A percentile compares a stretch with the other conserved stretches of the same genome.
Conservation (phyloP, 2,797 vertebrate species). For the Vultur gryphus region DNA sequence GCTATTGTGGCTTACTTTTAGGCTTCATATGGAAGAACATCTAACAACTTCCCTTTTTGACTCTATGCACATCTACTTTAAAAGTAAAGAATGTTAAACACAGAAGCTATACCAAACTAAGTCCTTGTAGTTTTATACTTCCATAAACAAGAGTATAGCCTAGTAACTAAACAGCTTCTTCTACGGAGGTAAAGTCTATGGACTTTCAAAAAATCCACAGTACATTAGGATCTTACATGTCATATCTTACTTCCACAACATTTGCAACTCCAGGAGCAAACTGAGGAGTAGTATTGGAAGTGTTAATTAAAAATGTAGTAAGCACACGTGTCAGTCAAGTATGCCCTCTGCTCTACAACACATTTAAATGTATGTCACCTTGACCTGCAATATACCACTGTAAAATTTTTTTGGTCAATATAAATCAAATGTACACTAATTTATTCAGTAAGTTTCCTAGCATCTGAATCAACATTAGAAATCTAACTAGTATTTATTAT, state of each 20-base stretch:
- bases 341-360: constrained; percentile 66
- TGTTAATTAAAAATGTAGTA: constrained; percentile 74
- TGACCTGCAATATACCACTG: constrained; percentile 73
- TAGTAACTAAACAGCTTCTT: neutral
- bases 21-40: neutral
- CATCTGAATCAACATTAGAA: constrained; percentile 81
- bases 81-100: neutral
- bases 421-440: constrained; percentile 77
- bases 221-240: neutral
- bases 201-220: neutral
- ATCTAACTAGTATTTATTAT: constrained; percentile 80
- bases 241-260: constrained; percentile 9
- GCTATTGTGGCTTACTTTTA: neutral
- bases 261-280: constrained; percentile 36
- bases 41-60: neutral
- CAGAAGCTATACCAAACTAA: neutral
- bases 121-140: neutral
- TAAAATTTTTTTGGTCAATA: constrained; percentile 77
- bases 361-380: constrained; percentile 76
- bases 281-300: constrained; percentile 38
- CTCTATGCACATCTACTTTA: neutral
- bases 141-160: neutral
- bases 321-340: constrained; percentile 71
- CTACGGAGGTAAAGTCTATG: neutral
- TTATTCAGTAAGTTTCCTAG: constrained; percentile 74